Evolutionary conservation across 2,888 invertebrate species (phyloP).

Genomic region (Drosophila mimetica): DNA sequence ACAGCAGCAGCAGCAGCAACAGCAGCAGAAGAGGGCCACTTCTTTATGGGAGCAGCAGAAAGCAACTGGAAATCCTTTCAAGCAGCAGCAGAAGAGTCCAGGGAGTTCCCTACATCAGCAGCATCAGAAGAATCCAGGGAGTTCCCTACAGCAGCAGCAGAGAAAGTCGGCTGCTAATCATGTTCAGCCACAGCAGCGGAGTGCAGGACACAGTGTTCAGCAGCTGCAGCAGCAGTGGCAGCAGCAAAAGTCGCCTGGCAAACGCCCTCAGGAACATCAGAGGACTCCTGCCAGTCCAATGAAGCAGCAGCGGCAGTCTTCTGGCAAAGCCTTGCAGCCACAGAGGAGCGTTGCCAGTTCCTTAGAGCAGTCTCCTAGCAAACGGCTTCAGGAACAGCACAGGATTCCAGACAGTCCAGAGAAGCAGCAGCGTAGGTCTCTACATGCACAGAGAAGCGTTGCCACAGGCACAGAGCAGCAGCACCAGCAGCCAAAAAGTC

Average conservation of each 20-base stretch:
- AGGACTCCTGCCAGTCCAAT: background rate
- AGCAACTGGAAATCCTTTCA: background rate
- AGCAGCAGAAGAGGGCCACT: background rate
- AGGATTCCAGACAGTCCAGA: background rate
- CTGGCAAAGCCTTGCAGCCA: background rate
- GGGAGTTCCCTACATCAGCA: background rate
- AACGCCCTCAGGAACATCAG: background rate
- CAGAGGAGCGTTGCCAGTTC: no score
- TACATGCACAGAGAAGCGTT: no score
- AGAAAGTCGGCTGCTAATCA: no score
- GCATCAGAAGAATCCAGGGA: background rate
- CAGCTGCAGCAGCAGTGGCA: background rate
- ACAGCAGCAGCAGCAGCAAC: background rate
- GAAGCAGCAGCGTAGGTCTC: background rate
- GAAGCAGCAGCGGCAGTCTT: background rate
- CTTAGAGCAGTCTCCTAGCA: background rate
- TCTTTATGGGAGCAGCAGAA: background rate
- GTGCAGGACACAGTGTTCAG: background rate
- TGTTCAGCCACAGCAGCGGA: background rate
- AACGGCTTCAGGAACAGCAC: background rate
- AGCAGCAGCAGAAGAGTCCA: background rate
- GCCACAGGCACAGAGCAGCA: no score
- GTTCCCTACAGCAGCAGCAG: background rate
- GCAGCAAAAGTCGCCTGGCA: background rate
- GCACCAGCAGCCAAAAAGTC: background rate